Percentiles rank a stretch among this genome's conserved stretches.
Conservation (phyloP, 2,888 invertebrate species). For the Bellardia pandia region DNA sequence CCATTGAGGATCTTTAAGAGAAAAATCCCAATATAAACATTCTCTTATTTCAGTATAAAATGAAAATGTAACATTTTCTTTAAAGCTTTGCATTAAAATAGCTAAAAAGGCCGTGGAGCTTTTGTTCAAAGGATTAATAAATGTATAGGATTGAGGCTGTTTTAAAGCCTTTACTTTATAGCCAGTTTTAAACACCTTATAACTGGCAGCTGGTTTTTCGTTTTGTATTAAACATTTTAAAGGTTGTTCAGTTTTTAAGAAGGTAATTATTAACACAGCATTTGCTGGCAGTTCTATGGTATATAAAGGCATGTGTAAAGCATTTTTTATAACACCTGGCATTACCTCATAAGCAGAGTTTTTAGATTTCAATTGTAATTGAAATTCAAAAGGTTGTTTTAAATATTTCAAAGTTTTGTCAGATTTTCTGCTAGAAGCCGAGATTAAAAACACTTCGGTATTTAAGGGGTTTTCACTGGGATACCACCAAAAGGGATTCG, state of each 20-base stretch:
- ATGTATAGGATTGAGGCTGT: neutral
- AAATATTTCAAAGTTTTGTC: conserved; percentile 6
- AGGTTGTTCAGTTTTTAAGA: conserved; percentile 53
- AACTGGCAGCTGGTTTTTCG: conserved; percentile 71
- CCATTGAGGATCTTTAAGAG: conserved; percentile 72
- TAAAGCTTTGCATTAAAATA: conserved; percentile 43
- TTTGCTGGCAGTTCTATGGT: conserved; percentile 70
- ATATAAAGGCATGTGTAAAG: conserved; percentile 75
- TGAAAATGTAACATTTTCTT: conserved; percentile 5
- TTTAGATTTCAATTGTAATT: conserved; percentile 38
- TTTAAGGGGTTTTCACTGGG: conserved; percentile 74
- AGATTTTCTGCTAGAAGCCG: conserved; percentile 62
- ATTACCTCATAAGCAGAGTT: neutral
- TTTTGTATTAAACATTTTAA: conserved; percentile 71
- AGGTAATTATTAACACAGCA: conserved; percentile 72
- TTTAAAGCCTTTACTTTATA: conserved; percentile 1
- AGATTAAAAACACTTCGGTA: conserved; percentile 72
- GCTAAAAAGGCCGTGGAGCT: conserved; percentile 64
- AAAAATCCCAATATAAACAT: conserved; percentile 75
- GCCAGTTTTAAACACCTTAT: conserved; percentile 56
- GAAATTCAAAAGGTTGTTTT: conserved; percentile 59
- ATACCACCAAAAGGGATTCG: conserved; percentile 79
- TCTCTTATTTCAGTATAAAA: conserved; percentile 63
- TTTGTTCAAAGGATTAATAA: neutral
- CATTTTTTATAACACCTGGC: conserved; percentile 63